Evolutionary conservation across 2,888 invertebrate genomes (phyloP).

Genomic region (Andrena minutula): DNA sequence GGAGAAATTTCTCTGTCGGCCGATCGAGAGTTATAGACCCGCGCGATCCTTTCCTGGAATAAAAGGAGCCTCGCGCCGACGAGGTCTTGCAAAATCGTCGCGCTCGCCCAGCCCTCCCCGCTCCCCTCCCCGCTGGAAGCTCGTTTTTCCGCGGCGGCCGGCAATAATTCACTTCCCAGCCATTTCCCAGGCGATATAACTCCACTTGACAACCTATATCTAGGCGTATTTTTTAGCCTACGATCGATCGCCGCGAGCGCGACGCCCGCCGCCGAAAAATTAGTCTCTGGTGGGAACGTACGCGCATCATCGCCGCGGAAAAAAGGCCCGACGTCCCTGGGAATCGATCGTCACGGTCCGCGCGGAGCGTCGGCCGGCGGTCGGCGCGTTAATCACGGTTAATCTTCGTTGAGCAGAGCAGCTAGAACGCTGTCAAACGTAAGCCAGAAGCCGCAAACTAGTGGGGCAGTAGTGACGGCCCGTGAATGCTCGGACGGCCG

Average conservation of each 20-base stretch:
- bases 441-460: constrained; percentile 58
- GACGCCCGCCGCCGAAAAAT: background rate
- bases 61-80: constrained; percentile 19
- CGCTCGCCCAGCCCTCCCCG: background rate
- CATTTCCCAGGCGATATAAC: constrained; percentile 80
- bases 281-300: background rate
- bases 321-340: background rate
- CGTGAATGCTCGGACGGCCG: constrained; percentile 65
- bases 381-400: constrained; percentile 51
- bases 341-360: constrained; percentile 11
- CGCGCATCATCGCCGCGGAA: background rate
- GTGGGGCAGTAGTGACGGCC: constrained; percentile 58
- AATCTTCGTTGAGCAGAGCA: constrained; percentile 64
- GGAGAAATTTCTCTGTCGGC: constrained; percentile 27
- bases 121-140: constrained; percentile 8
- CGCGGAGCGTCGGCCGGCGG: background rate
- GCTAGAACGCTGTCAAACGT: constrained; percentile 56
- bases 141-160: constrained; percentile 75
- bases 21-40: constrained; percentile 47
- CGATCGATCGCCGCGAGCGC: constrained; percentile 47
- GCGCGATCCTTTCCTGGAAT: constrained; percentile 31
- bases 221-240: constrained; percentile 47
- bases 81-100: constrained; percentile 38
- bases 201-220: constrained; percentile 78
- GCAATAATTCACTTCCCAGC: constrained; percentile 82